Base-by-base conservation (phyloP, 2,113 vertebrate genomes). In the Triplophysa dalaica region DNA sequence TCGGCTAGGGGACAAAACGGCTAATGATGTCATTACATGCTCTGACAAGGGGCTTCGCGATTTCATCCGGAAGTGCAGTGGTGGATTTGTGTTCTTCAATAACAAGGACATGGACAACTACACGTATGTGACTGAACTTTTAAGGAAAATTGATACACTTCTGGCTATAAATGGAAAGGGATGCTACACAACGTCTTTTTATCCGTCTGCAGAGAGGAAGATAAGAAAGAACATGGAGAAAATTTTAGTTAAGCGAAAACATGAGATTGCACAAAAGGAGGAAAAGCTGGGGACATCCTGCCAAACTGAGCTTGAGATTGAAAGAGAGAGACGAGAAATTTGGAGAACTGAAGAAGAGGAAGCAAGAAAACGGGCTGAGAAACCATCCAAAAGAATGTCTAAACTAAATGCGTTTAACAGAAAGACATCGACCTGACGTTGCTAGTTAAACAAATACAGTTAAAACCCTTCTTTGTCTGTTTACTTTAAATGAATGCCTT, bases 41-140 rank as follows among this genome's bases (percentile, higher is more conserved):
- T 84, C 87, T 0, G 85, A 90, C 0, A 69, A 78, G 13, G 77
- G 80, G 38, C 84, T 89, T 33, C 85, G 84, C 41, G 64, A 64
- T 56, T 89, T 90, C 70, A 83, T 90, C 38, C 86, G 85, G 64
- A 86, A 79, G 78, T 90, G 89, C 43, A 83, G 85, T 9, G 86
- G 88, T 0, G 85, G 89, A 38, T 90, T 90, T 75, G 83, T 88
- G 2, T 86, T 90, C 66, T 90, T 90, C 60, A 77, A 90, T 85
- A 90, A 89, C 87, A 89, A 86, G 54, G 43, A 80, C 16, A 16
- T 2, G 0, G 17, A 83, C 2, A 73, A 88, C 52, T 75, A 68
- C 12, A 33, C 43, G 1, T 85, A 89, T 60, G 86, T 90, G 70
- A 63, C 50, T 0, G 70, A 17, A 43, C 83, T 91, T 19, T n/a